Evolutionary conservation across 2,113 vertebrate species (phyloP).

Genomic region (Garra rufa): DNA sequence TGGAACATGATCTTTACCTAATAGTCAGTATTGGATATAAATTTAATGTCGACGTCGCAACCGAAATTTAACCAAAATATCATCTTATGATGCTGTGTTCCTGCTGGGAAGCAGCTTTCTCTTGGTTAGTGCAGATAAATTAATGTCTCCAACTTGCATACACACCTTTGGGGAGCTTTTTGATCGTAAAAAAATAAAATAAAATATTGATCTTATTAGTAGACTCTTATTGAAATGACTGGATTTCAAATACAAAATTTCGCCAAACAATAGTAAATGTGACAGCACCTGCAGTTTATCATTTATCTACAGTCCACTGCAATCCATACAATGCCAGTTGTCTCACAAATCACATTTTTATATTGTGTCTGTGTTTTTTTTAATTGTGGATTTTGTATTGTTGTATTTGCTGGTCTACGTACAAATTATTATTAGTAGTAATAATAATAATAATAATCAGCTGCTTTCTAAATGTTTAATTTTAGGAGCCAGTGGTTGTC

Average conservation of each 20-base stretch:
- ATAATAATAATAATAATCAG: neutral
- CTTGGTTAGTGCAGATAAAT: no score
- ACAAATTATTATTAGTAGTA: neutral
- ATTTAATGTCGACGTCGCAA: no score
- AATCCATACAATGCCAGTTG: neutral
- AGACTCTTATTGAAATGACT: no score
- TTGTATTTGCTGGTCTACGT: neutral
- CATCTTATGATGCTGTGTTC: no score
- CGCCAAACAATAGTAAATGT: neutral
- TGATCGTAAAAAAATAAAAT: no score
- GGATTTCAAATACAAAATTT: neutral
- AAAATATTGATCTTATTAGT: no score
- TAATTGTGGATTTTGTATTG: neutral
- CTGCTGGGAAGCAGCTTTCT: no score
- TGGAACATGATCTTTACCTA: no score
- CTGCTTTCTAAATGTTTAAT: neutral
- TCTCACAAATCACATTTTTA: neutral
- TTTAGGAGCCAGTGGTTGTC: neutral
- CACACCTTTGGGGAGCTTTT: no score
- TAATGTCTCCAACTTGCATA: no score
- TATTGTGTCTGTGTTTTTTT: neutral
- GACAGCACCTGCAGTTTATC: neutral
- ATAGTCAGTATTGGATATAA: no score
- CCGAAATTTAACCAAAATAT: no score
- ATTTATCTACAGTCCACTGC: neutral